Percentiles rank a stretch among this genome's conserved stretches.
phyloP scores from a whole-genome alignment of 2,113 vertebrate species.

The Crypturellus undulatus region DNA sequence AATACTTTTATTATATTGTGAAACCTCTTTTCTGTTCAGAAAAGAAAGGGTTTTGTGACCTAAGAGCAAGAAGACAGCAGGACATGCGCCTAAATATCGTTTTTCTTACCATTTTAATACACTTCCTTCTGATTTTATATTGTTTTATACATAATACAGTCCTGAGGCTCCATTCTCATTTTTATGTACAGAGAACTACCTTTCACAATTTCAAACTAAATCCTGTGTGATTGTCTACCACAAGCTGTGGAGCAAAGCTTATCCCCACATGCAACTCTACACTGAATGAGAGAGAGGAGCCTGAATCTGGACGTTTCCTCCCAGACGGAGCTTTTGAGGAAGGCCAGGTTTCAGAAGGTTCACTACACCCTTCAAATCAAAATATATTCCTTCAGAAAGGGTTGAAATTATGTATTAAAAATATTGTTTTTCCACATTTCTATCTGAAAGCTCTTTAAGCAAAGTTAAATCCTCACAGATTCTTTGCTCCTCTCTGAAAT shows the following conservation, averaged over 20 bases:
- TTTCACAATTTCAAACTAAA: not conserved
- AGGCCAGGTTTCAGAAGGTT: not conserved
- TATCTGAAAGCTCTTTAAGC: not conserved
- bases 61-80: not conserved
- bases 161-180: not conserved
- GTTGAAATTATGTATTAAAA: not conserved
- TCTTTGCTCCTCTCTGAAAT: not conserved
- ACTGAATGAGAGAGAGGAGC: not conserved
- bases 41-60: not conserved
- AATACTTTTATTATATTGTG: not conserved
- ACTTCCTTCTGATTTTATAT: not conserved
- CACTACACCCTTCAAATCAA: not conserved
- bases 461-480: not conserved
- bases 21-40: not conserved
- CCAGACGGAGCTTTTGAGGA: not conserved
- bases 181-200: not conserved
- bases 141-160: constrained; percentile 46
- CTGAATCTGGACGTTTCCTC: not conserved
- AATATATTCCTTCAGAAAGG: not conserved
- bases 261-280: not conserved
- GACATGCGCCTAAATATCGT: not conserved
- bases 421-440: not conserved
- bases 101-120: not conserved
- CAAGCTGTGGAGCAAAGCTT: not conserved
- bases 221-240: not conserved